Evolutionary conservation across 2,888 invertebrate genomes (phyloP), one percentile per base, ranked within the genome.

Genomic region (Syritta pipiens): DNA sequence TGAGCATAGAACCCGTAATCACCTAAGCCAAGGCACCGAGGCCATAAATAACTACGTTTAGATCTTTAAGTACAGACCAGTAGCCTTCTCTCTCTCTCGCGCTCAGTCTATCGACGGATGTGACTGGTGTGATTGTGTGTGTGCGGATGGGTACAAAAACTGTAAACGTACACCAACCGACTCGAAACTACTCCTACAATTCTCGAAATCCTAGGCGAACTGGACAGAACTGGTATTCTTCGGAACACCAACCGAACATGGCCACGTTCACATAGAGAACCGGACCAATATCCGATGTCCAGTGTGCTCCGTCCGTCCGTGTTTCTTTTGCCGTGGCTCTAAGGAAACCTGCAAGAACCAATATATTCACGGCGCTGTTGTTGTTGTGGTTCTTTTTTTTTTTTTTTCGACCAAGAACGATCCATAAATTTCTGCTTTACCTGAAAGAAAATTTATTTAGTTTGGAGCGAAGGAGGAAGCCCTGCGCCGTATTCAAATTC

Each of bases 1-100:
- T 46, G 67, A 62, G 72, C 74, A 62, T 67, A 68, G 72, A 79
- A 62, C 79, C 79, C 60, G 79, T 79, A 79, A 79, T 79, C 79
- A 72, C 67, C 72, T 44, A 62, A 79, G 79, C 59, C 55, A 67
- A 74, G 67, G 72, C 65, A 74, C 67, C 55, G 19, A 55, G 32
- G 67, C 74, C 79, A 79, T 79, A 79, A 79, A 79, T 79, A 79
- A 74, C 74, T 30, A 48, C 55, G 53, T 74, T 74, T 49, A 74
- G 74, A 74, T 79, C 74, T 68, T 62, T 62, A 79, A 74, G 74
- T 74, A 68, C 77, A 65, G 63, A 72, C 48, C 44, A 48, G 63
- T 59, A 67, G 53, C 67, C 57, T 63, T 46, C n/a, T n/a, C n/a
- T n/a, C n/a, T n/a, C n/a, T n/a, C n/a, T n/a, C n/a, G n/a, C n/a